Percentiles rank a stretch among this genome's conserved stretches.
Evolutionary conservation across 2,113 vertebrate species (phyloP).

Genomic region (Muscicapa adusta): DNA sequence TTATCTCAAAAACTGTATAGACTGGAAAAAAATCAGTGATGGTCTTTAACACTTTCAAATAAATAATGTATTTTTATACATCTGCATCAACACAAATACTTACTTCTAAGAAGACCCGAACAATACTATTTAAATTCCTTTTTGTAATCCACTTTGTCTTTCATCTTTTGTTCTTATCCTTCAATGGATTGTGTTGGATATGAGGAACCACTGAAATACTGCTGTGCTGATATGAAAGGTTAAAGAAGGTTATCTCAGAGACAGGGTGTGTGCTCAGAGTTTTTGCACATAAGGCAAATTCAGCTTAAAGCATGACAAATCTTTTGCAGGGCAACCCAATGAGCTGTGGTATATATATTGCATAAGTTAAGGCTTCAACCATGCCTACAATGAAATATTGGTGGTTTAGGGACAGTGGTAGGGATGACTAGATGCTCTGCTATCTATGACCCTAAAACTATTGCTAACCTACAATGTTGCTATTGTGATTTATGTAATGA

Average conservation of each 20-base stretch:
- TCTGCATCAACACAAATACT: not conserved
- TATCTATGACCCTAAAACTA: not conserved
- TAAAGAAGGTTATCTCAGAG: not conserved
- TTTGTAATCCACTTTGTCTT: not conserved
- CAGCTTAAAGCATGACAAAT: not conserved
- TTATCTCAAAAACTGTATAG: conserved; percentile 12
- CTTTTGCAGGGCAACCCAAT: not conserved
- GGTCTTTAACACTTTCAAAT: conserved; percentile 31
- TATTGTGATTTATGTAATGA: not conserved
- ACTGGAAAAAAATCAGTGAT: not conserved
- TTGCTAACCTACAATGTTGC: not conserved
- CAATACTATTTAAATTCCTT: not conserved
- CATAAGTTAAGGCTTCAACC: not conserved
- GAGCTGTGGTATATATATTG: not conserved
- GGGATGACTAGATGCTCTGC: not conserved
- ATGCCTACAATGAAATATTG: not conserved
- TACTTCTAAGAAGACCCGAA: not conserved
- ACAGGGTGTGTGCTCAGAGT: not conserved
- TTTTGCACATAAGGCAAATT: not conserved
- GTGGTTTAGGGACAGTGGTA: not conserved
- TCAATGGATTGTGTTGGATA: not conserved
- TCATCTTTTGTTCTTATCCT: conserved; percentile 9
- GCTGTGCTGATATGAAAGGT: not conserved
- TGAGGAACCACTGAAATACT: not conserved
- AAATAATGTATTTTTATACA: not conserved